These are phyloP conservation scores for Hyperopisus bebe DNA, from an alignment of 2,113 vertebrate genomes.

Conservation along the genomic window DNA sequence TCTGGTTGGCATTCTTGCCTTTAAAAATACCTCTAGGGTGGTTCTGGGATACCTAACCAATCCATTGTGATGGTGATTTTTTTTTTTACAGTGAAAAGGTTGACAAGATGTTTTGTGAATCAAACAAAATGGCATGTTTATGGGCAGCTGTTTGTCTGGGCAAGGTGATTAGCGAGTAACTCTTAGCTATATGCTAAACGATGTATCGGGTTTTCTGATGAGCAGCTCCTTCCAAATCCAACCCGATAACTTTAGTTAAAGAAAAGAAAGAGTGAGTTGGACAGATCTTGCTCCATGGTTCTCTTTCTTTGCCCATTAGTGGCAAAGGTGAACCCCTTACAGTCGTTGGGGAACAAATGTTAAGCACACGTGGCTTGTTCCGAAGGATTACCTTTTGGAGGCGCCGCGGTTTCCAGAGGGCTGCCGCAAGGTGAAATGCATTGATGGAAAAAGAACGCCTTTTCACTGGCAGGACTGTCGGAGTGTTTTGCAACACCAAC, in stretches of 20 bases:
- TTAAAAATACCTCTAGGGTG: neutral
- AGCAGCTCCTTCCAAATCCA: neutral
- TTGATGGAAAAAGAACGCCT: conserved; percentile 60
- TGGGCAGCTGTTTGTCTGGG: neutral
- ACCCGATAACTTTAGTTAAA: neutral
- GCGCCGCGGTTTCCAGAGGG: conserved; percentile 31
- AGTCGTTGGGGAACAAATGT: neutral
- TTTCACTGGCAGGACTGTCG: conserved; percentile 37
- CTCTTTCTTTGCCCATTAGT: neutral
- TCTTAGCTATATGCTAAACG: neutral
- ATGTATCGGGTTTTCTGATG: neutral
- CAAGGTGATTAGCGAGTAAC: neutral
- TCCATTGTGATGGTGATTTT: neutral
- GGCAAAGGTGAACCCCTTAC: neutral
- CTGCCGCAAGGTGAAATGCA: conserved; percentile 53
- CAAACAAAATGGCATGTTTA: neutral
- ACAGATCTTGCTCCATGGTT: neutral
- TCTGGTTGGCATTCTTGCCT: neutral
- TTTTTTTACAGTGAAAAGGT: neutral
- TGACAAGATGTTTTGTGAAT: neutral
- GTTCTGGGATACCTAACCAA: neutral
- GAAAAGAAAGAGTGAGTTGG: neutral
- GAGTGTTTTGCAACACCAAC: conserved; percentile 59
- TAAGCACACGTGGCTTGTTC: neutral
- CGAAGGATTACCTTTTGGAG: conserved; percentile 10